A percentile compares a stretch with the other conserved stretches of the same genome.
Evolutionary conservation across 2,113 vertebrate genomes (phyloP).

Genomic region (Suricata suricatta): DNA sequence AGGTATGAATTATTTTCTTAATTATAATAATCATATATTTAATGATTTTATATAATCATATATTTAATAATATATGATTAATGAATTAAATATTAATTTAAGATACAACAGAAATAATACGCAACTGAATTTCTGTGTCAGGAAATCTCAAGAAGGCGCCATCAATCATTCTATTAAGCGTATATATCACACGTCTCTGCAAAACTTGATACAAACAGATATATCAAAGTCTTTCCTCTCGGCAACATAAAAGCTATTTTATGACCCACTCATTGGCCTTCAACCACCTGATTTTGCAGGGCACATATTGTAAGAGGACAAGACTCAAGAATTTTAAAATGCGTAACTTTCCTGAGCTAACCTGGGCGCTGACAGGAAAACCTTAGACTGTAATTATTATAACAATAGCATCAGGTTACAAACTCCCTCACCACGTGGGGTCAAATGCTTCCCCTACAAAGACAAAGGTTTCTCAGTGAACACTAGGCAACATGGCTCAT

Average conservation of each 20-base stretch:
- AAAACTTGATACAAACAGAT: neutral
- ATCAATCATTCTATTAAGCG: neutral
- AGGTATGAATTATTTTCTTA: neutral
- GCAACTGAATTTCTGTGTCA: neutral
- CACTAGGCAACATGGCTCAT: neutral
- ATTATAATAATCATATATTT: neutral
- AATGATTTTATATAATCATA: too few relatives aligned
- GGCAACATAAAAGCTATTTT: neutral
- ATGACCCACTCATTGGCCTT: neutral
- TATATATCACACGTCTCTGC: neutral
- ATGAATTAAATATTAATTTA: neutral
- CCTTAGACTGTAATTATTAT: neutral
- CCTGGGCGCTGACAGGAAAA: neutral
- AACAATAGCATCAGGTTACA: neutral
- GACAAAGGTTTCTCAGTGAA: constrained; percentile 39
- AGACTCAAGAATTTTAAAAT: constrained; percentile 38
- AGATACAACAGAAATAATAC: neutral
- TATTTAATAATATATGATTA: too few relatives aligned
- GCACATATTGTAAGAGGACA: constrained; percentile 1
- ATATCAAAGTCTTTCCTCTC: neutral
- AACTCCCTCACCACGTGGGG: accelerated
- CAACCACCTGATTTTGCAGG: neutral
- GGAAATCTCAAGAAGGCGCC: neutral
- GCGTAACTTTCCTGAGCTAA: neutral
- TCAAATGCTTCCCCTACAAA: constrained; percentile 31